phyloP scores from a whole-genome alignment of 2,888 invertebrate genomes.

The Syrista parreyssii region DNA sequence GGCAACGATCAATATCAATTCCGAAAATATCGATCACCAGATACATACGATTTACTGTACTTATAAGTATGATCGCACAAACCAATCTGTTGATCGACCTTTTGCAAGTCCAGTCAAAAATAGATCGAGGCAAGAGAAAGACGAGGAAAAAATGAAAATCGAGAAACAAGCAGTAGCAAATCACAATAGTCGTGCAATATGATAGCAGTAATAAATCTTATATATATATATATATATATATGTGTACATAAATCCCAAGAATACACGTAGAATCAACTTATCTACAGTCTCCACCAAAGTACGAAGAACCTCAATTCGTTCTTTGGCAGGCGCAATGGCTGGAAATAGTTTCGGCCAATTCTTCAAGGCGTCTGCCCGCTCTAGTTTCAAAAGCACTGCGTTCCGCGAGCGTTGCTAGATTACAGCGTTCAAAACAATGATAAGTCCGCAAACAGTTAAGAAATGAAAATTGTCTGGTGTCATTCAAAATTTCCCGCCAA shows the following conservation, averaged over 20 bases:
- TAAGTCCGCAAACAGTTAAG: neutral
- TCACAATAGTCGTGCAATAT: neutral
- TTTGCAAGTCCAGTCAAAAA: neutral
- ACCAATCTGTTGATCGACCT: neutral
- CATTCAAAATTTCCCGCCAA: neutral
- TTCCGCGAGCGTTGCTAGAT: neutral
- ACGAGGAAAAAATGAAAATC: neutral
- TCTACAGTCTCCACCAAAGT: neutral
- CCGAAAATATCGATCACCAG: neutral
- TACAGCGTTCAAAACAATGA: neutral
- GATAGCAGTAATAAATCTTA: neutral
- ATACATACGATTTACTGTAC: neutral
- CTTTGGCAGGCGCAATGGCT: neutral
- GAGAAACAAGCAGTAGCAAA: neutral
- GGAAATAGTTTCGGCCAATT: conserved; percentile 6
- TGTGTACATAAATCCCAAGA: neutral
- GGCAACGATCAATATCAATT: neutral
- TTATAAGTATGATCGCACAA: neutral
- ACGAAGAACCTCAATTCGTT: neutral
- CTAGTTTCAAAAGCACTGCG: neutral
- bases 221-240: no score
- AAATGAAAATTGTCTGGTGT: neutral
- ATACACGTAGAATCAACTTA: neutral
- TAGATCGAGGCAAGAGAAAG: neutral
- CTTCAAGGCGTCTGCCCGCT: neutral